Evolutionary conservation across 2,797 vertebrate genomes (phyloP).

Genomic region (Pseudomugil tenellus): DNA sequence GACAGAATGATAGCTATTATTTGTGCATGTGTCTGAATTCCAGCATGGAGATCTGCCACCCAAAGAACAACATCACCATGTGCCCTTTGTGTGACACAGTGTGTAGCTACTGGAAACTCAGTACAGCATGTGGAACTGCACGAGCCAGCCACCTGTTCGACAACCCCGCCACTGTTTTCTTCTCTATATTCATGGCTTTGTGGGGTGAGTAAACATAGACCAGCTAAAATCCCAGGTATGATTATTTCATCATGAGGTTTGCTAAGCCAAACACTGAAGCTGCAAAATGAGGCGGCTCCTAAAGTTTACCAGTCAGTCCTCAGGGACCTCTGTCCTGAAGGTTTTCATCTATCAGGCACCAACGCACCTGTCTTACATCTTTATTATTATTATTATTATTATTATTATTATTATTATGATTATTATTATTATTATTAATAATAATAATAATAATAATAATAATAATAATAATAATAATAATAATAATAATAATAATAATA

Average conservation of each 20-base stretch:
- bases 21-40: constrained; percentile 18
- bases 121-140: constrained; percentile 91
- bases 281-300: too few species aligned
- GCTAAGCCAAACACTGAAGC: neutral
- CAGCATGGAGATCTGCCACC: constrained; percentile 98
- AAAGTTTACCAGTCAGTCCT: too few species aligned
- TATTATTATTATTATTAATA: too few species aligned
- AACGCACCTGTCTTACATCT: too few species aligned
- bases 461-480: too few species aligned
- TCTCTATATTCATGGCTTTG: constrained; percentile 97
- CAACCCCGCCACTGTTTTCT: constrained; percentile 97
- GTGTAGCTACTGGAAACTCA: constrained; percentile 97
- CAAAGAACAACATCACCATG: constrained; percentile 94
- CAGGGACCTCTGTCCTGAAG: too few species aligned
- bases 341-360: too few species aligned
- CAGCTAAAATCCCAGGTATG: neutral
- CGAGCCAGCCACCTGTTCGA: constrained; percentile 96
- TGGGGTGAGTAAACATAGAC: constrained; percentile 87
- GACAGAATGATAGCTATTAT: neutral
- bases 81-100: constrained; percentile 94
- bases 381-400: too few species aligned
- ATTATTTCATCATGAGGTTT: neutral
- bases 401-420: too few species aligned
- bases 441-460: too few species aligned
- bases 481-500: too few species aligned